Evolutionary conservation across 2,888 invertebrate genomes (phyloP), one percentile per base, ranked within the genome.

Genomic region (Actias luna): DNA sequence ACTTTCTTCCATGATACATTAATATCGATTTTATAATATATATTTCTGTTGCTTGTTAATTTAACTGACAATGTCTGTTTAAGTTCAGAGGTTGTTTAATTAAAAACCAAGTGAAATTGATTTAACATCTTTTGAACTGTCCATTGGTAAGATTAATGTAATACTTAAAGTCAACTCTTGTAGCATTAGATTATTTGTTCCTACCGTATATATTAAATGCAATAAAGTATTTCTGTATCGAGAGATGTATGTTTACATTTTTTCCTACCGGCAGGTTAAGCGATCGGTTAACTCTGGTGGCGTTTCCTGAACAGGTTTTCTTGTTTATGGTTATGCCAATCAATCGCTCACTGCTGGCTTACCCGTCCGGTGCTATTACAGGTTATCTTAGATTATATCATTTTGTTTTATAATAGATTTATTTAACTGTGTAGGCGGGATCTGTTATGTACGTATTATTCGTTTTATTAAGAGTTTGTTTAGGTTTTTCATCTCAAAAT

Each of bases 11-110:
- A 42, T 59, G n/a, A 29, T 59, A 42, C 59, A n/a, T 27, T 18
- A 27, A 42, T 42, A 59, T 59, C 27, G 27, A 42, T 59, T 39
- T 46, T 59, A 59, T 59, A 59, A 29, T 59, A n/a, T n/a, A n/a
- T n/a, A n/a, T n/a, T n/a, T n/a, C n/a, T n/a, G n/a, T n/a, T n/a
- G n/a, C n/a, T n/a, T n/a, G n/a, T n/a, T n/a, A n/a, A n/a, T n/a
- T n/a, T n/a, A n/a, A n/a, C n/a, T n/a, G n/a, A n/a, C n/a, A n/a
- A n/a, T n/a, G n/a, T 33, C 33, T 5, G 33, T 33, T 33, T 33
- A 33, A 8, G 5, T 33, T 33, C 8, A 33, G 33, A 33, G 33
- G 33, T 33, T 7, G 33, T 33, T 33, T 33, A 33, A n/a, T n/a
- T n/a, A n/a, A n/a, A n/a, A n/a, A n/a, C n/a, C 33, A 33, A 33